Conservation (phyloP, 2,113 vertebrate genomes). For the Coregonus clupeaformis region DNA sequence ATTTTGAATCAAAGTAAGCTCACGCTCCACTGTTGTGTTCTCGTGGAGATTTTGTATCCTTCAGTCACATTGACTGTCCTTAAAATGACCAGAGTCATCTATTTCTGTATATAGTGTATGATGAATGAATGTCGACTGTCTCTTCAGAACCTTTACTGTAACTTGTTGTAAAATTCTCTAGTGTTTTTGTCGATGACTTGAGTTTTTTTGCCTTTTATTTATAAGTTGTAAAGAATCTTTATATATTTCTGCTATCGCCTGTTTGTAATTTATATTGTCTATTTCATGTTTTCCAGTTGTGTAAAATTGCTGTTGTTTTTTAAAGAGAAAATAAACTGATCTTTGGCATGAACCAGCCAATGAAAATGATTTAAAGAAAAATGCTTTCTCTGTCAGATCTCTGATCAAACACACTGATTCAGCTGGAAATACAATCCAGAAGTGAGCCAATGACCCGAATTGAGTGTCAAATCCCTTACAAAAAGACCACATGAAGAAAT, state of each 20-base stretch:
- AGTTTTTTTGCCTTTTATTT: slow-evolving; percentile 58
- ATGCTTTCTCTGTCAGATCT: slow-evolving; percentile 4
- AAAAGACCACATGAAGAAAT: background rate
- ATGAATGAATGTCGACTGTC: slow-evolving; percentile 33
- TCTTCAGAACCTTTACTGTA: slow-evolving; percentile 41
- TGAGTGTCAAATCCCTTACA: background rate
- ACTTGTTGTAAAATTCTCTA: slow-evolving; percentile 11
- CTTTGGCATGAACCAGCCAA: slow-evolving; percentile 59
- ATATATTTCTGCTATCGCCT: slow-evolving; percentile 59
- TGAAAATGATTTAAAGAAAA: slow-evolving; percentile 60
- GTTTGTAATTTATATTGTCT: slow-evolving; percentile 69
- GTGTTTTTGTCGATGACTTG: slow-evolving; percentile 30
- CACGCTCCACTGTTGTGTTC: slow-evolving; percentile 40
- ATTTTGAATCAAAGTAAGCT: slow-evolving; percentile 32
- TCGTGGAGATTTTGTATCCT: slow-evolving; percentile 43
- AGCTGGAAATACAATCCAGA: background rate
- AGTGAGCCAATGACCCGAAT: background rate
- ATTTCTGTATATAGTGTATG: slow-evolving; percentile 59
- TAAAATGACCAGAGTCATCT: slow-evolving; percentile 12
- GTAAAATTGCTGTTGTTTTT: slow-evolving; percentile 51
- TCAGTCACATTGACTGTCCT: slow-evolving; percentile 79
- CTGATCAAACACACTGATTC: background rate
- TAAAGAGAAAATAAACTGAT: slow-evolving; percentile 44
- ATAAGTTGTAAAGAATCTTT: slow-evolving; percentile 64
- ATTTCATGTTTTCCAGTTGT: slow-evolving; percentile 42